Evolutionary conservation across 1,140 invertebrate genomes (phyloP).

Genomic region (Lepeophtheirus salmonis): DNA sequence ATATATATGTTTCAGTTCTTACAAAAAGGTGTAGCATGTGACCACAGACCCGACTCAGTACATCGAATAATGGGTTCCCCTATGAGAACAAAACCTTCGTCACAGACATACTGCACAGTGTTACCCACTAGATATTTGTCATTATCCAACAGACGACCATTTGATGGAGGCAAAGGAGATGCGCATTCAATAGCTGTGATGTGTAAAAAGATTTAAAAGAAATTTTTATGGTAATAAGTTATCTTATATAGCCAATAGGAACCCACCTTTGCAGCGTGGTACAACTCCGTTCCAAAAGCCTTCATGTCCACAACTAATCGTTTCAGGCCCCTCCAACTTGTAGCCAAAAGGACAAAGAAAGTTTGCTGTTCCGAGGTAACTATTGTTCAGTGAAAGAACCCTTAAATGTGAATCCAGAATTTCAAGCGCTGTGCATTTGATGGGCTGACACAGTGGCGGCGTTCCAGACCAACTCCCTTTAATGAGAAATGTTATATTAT

Average conservation of each 20-base stretch:
- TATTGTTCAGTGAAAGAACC: constrained; percentile 40
- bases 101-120: constrained; percentile 54
- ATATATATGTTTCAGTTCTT: constrained; percentile 30
- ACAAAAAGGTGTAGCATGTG: constrained; percentile 60
- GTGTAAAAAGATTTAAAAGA: constrained; percentile 22
- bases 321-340: constrained; percentile 44
- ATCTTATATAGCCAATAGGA: neutral
- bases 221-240: neutral
- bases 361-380: constrained; percentile 42
- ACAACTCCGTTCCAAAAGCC: constrained; percentile 53
- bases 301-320: constrained; percentile 49
- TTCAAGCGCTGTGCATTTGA: constrained; percentile 41
- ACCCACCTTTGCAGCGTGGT: constrained; percentile 30
- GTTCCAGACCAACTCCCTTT: constrained; percentile 51
- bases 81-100: constrained; percentile 43
- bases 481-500: constrained; percentile 1
- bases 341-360: constrained; percentile 67
- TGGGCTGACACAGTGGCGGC: constrained; percentile 46
- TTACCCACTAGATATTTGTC: constrained; percentile 41
- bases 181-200: constrained; percentile 54
- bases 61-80: constrained; percentile 62
- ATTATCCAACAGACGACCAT: constrained; percentile 43
- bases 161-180: constrained; percentile 44
- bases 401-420: constrained; percentile 34
- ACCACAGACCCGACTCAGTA: constrained; percentile 66